Conservation (phyloP, 2,797 vertebrate genomes). For the Danio kyathit region DNA sequence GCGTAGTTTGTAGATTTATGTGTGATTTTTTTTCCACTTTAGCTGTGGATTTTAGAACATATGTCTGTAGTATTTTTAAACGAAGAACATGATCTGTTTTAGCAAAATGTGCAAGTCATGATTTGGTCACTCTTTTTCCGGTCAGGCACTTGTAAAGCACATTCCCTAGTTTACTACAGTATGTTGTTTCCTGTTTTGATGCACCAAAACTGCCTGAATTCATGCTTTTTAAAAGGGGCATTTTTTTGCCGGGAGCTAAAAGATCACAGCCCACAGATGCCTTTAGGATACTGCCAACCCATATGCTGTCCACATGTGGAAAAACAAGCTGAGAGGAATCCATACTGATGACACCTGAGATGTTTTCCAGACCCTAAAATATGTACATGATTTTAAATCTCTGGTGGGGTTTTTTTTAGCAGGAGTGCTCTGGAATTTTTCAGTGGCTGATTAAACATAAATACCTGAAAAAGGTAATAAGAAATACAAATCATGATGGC, state of each 20-base stretch:
- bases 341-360: slow-evolving; percentile 44
- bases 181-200: slow-evolving; percentile 52
- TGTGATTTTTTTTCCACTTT: background rate
- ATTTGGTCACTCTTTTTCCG: slow-evolving; percentile 47
- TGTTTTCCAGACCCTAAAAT: slow-evolving; percentile 43
- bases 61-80: slow-evolving; percentile 14
- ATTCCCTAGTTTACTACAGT: slow-evolving; percentile 33
- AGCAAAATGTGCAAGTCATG: slow-evolving; percentile 20
- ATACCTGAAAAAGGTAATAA: background rate
- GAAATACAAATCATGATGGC: background rate
- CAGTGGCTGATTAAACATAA: background rate
- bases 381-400: slow-evolving; percentile 38
- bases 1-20: slow-evolving; percentile 19
- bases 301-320: slow-evolving; percentile 50
- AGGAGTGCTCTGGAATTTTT: slow-evolving; percentile 13
- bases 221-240: slow-evolving; percentile 24
- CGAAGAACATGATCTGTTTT: slow-evolving; percentile 1
- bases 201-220: slow-evolving; percentile 20
- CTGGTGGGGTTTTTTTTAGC: slow-evolving; percentile 12
- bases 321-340: slow-evolving; percentile 22
- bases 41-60: background rate
- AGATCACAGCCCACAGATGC: slow-evolving; percentile 41
- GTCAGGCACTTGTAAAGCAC: slow-evolving; percentile 44
- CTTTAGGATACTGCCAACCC: slow-evolving; percentile 37
- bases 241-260: slow-evolving; percentile 39